Evolutionary conservation across 92 coral and sea anemone genomes (phyloP).

Genomic region (Metridium senile): DNA sequence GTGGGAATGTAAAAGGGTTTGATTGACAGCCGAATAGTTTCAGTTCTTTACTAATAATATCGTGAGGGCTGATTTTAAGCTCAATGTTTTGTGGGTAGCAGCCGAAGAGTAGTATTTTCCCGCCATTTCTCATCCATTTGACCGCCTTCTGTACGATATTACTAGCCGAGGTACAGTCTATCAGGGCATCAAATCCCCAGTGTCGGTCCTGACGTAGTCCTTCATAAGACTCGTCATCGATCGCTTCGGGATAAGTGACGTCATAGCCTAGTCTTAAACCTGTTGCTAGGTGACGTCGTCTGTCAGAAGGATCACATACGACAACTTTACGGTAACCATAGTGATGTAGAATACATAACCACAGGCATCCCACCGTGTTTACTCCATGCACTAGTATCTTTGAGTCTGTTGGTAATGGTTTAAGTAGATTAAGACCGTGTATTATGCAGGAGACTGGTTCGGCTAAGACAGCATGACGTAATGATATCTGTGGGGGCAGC

Average conservation of each 20-base stretch:
- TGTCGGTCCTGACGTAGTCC: conserved; percentile 43
- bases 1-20: conserved; percentile 90
- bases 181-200: conserved; percentile 93
- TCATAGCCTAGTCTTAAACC: conserved; percentile 70
- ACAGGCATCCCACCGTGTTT: conserved; percentile 81
- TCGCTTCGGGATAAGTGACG: conserved; percentile 72
- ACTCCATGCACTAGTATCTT: conserved; percentile 80
- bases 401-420: conserved; percentile 80
- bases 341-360: conserved; percentile 83
- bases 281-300: conserved; percentile 72
- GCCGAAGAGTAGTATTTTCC: conserved; percentile 81
- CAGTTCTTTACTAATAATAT: conserved; percentile 68
- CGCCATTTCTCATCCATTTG: conserved; percentile 81
- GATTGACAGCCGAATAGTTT: conserved; percentile 77
- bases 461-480: conserved; percentile 84
- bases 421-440: conserved; percentile 77
- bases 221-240: conserved; percentile 55
- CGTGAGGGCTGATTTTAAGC: conserved; percentile 77
- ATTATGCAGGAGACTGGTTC: conserved; percentile 89
- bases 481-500: conserved; percentile 84
- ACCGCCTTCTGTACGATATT: conserved; percentile 74
- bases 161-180: conserved; percentile 82
- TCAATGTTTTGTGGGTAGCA: conserved; percentile 81
- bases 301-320: conserved; percentile 81
- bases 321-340: conserved; percentile 91